Evolutionary conservation across 2,113 vertebrate genomes (phyloP), one percentile per base, ranked within the genome.

Genomic region (Scophthalmus maximus): DNA sequence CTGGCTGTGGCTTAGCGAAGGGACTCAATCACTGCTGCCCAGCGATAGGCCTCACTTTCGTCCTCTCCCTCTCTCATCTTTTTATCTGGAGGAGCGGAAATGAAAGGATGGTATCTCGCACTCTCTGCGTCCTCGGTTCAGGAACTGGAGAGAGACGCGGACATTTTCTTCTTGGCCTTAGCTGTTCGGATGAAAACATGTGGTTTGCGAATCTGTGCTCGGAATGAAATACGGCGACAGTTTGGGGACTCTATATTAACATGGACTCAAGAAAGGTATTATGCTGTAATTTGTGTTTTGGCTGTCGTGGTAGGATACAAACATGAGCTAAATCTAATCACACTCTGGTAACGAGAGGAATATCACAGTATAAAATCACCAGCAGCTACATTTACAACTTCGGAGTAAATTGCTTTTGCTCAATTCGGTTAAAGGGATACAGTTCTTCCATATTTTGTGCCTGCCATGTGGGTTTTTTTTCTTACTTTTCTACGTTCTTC

Each of bases 31-130:
- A 88, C 82, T 64, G 82, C 80, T 50, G 83, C 83, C 78, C 84
- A 65, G 81, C 73, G 87, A 91, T 86, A 91, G 78, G 77, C 85
- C 84, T 87, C 73, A 83, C 86, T 89, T 87, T 90, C 60, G 51
- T 78, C 73, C 67, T 72, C 78, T 40, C 49, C 68, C 76, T 22
- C 60, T 76, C 85, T 85, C 89, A 89, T 90, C 87, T 91, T 90
- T 91, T 88, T 90, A 92, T 91, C 89, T 88, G 84, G 72, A 81
- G 69, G 73, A 85, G 70, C 78, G 92, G 91, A 93, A 93, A 92
- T 92, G 85, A 93, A 91, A 90, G 92, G 91, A 93, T 89, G 84
- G 49, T 93, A 93, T 91, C 92, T 78, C 23, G 4, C 29, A 4
- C 34, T 62, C 51, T 58, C 79, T 22, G 6, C 68, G 10, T 79